Base-by-base conservation (phyloP, 2,888 invertebrate genomes). In the Caenorhabditis imperialis region DNA sequence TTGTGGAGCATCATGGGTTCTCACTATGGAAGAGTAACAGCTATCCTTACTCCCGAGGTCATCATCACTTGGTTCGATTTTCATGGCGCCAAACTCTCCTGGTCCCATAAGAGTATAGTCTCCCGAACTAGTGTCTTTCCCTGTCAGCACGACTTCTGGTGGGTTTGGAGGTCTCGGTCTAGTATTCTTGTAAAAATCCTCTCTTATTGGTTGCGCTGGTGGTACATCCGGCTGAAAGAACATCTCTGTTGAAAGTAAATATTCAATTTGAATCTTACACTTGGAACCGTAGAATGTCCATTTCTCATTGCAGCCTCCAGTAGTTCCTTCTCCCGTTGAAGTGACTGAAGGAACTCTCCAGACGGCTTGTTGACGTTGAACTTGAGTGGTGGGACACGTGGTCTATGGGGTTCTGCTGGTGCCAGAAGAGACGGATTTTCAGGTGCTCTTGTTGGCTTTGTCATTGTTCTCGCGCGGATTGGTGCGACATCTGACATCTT, bases 41-140 rank as follows among this genome's bases (percentile, higher is more conserved):
- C 81, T 82, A 44, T 84, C 83, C 3, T 67, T 76, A 30, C 81
- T 81, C 45, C 83, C 84, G 10, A 82, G 80, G 20, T 72, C 62
- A 44, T 76, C 76, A 23, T 60, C 58, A 4, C 45, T 57, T 2
- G 8, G 1, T 22, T 45, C 22, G 22, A 54, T 48, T 35, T 65
- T 47, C 0, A 42, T n/a, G 35, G 47, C 50, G 7, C 35, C 22
- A 67, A 61, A 74, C 5, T 74, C 67, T 3, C 33, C 45, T 1
- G 61, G 61, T 10, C 40, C 55, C 74, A 67, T 67, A 1, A 55
- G 20, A 14, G 51, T 51, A 35, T 67, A 67, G 6, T 23, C 33
- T 3, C 55, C 48, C 33, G 22, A 50, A 27, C 35, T 50, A 0
- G 25, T 10, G 14, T 42, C 23, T 40, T 22, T 55, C 14, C 16